These are phyloP conservation scores for Carassius gibelio DNA, from an alignment of 2,113 vertebrate species.

Conservation along the genomic window DNA sequence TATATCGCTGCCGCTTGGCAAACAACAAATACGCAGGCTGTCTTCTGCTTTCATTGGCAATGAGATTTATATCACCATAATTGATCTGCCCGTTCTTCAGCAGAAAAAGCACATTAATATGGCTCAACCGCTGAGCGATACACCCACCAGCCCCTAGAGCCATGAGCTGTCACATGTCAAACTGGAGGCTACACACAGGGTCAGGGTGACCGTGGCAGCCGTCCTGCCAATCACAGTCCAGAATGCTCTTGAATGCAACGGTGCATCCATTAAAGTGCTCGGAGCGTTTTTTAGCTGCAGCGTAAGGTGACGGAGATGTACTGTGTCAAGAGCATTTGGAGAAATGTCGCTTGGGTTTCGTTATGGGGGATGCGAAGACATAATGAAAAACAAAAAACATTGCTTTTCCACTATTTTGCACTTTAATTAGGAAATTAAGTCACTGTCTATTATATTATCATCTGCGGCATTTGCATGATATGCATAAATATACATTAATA, in stretches of 20 bases:
- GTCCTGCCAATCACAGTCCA: slow-evolving; percentile 53
- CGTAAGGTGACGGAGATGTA: slow-evolving; percentile 31
- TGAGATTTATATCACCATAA: slow-evolving; percentile 50
- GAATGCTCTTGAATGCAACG: neutral
- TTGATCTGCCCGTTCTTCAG: slow-evolving; percentile 29
- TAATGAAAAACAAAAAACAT: slow-evolving; percentile 12
- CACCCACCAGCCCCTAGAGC: slow-evolving; percentile 3
- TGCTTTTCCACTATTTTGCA: neutral
- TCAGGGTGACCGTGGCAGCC: slow-evolving; percentile 58
- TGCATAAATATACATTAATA: neutral
- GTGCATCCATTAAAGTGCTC: slow-evolving; percentile 12
- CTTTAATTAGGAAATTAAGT: neutral
- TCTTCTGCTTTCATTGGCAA: slow-evolving; percentile 26
- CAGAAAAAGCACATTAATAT: slow-evolving; percentile 26
- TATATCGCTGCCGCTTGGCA: slow-evolving; percentile 12
- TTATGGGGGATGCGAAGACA: neutral
- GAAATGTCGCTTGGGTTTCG: neutral
- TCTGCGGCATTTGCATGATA: neutral
- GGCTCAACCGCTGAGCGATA: neutral
- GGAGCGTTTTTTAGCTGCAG: neutral
- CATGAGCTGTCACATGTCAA: slow-evolving; percentile 37
- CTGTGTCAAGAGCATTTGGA: neutral
- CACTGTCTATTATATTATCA: neutral
- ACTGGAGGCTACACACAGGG: slow-evolving; percentile 59
- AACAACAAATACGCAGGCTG: neutral